Base-by-base conservation (phyloP, 2,888 invertebrate genomes). In the Argyra leucocephala region DNA sequence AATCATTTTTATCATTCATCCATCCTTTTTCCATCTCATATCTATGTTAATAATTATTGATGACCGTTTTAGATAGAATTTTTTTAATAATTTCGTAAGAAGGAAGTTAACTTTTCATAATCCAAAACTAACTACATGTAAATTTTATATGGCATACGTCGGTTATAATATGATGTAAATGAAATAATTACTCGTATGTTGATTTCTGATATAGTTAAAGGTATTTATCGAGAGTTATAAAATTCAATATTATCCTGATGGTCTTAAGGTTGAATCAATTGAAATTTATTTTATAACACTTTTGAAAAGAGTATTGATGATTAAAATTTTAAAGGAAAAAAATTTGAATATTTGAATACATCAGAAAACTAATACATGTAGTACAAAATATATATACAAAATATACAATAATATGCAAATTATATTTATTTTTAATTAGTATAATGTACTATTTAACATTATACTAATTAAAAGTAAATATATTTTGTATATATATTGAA, bases 141-240 rank as follows among this genome's bases (percentile, higher is more conserved):
- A 99, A 82, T 99, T 99, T 81, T 99, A 99, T 80, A 99, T 99
- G 97, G 99, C 99, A 0, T 99, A 99, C 81, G 99, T 99, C 21
- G 99, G 99, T 81, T 99, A 99, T 76, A 86, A 95, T 77, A n/a
- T n/a, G 98, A 99, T 80, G 76, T 99, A 12, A 96, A 99, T 82
- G 81, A 84, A 26, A 86, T 99, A n/a, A n/a, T n/a, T 60, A 97
- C 98, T 1, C 99, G 99, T 81, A 84, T 88, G 65, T 83, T 99
- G 83, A 71, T 99, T 18, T 91, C 96, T 37, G 93, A 94, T 63
- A 93, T 99, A 94, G 98, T 99, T 0, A 89, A 91, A 77, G 85
- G 86, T 71, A 91, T 99, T 73, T 90, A 91, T 76, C n/a, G 96
- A 96, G 6, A 85, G 88, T 15, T 94, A 96, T 76, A 95, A 95